Base-by-base conservation (phyloP, 1,140 invertebrate species). In the Orchesella cincta region DNA sequence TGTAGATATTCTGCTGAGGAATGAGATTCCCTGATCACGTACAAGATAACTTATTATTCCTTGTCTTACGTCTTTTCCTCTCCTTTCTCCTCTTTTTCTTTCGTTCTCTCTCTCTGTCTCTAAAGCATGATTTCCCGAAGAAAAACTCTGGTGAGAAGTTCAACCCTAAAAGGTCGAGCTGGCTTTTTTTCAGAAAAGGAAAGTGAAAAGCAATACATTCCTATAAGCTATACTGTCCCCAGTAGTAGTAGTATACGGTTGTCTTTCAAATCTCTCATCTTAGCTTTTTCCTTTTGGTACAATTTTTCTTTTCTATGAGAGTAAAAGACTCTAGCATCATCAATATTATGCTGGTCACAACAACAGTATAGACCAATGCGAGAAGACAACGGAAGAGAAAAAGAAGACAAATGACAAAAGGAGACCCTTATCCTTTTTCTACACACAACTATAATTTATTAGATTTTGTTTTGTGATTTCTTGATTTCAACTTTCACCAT, bases 31-130 rank as follows among this genome's bases (percentile, higher is more conserved):
- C 62, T 33, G 62, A 51, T 31, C 34, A 70, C 34, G 29, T 74
- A 35, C 54, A 36, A 62, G 73, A 78, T 74, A 74, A 78, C 76
- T 74, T 78, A 74, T 78, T 78, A 74, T 74, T 74, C 73, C 73
- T 62, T 74, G 72, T 74, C 72, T 64, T 34, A 39, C 62, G 72
- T 78, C 54, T 78, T 64, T 62, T 35, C 33, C 16, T 62, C 23
- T 31, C 39, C 12, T 76, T 18, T 28, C 54, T 76, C 20, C n/a
- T 46, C 39, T 23, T 54, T 54, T 33, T 52, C 54, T 20, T 31
- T 20, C n/a, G 52, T 52, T 14, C 23, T 67, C 62, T 14, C n/a
- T 5, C n/a, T 18, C 26, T 23, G 14, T 57, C 26, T 26, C n/a
- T 12, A 57, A 23, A 57, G n/a, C 54, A 57, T 57, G 54, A 26